A percentile compares a stretch with the other conserved stretches of the same genome.
Evolutionary conservation across 92 coral and sea anemone genomes (phyloP).

Genomic region (Palythoa caribaeorum): DNA sequence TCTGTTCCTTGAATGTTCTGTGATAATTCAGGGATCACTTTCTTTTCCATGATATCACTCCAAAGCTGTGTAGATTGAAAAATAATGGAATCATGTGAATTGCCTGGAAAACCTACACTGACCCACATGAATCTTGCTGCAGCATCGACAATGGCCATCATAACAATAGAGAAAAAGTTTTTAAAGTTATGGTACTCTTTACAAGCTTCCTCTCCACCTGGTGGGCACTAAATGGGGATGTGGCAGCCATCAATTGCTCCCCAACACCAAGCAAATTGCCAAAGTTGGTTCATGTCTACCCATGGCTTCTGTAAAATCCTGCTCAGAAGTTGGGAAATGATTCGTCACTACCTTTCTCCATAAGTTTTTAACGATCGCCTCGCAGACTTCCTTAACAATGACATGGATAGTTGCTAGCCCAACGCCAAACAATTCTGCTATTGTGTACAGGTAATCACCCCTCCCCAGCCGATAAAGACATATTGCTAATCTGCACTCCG

Average conservation of each 20-base stretch:
- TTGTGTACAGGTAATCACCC: constrained; percentile 39
- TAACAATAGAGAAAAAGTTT: constrained; percentile 29
- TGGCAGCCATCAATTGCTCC: constrained; percentile 64
- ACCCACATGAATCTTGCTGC: constrained; percentile 10
- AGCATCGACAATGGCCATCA: constrained; percentile 18
- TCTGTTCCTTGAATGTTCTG: constrained; percentile 7
- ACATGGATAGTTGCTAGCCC: constrained; percentile 38
- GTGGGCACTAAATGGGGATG: constrained; percentile 61
- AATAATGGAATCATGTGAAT: background rate
- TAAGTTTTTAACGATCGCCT: constrained; percentile 26
- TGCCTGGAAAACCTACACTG: background rate
- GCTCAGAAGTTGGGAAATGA: constrained; percentile 41
- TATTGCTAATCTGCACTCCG: constrained; percentile 43
- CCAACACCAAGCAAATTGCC: constrained; percentile 49
- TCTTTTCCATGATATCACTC: constrained; percentile 8
- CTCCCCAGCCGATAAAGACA: constrained; percentile 34
- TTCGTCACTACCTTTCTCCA: constrained; percentile 32
- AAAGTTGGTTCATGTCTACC: constrained; percentile 31
- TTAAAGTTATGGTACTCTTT: constrained; percentile 64
- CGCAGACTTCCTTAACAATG: constrained; percentile 39
- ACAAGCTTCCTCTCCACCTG: constrained; percentile 55
- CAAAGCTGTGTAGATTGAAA: constrained; percentile 2
- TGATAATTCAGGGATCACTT: constrained; percentile 14
- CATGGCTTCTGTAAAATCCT: constrained; percentile 37
- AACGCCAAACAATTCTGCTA: constrained; percentile 59